Evolutionary conservation across 2,113 vertebrate species (phyloP).

Genomic region (Barnardius zonarius): DNA sequence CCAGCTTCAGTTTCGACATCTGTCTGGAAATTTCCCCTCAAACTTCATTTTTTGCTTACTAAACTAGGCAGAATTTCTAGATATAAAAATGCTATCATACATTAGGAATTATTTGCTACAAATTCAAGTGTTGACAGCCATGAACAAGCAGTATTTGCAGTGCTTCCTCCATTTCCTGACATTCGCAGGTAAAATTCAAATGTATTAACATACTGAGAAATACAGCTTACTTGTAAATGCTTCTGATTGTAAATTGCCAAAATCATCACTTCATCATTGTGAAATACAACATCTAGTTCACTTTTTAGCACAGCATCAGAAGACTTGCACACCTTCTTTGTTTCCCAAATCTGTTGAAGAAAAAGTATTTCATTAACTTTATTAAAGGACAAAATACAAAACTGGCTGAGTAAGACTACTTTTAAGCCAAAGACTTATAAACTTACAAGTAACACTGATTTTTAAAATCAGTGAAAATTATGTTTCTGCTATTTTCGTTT

Average conservation of each 20-base stretch:
- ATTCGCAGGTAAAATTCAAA: neutral
- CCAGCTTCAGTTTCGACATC: neutral
- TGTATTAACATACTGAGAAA: neutral
- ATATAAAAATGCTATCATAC: neutral
- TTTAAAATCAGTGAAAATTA: neutral
- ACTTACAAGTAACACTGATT: neutral
- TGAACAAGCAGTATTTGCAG: neutral
- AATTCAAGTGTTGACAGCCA: neutral
- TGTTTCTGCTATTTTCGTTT: neutral
- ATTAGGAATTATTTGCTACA: neutral
- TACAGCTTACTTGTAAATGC: slow-evolving; percentile 81
- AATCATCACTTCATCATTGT: slow-evolving; percentile 74
- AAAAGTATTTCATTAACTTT: neutral
- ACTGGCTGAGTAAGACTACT: neutral
- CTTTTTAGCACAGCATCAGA: slow-evolving; percentile 85
- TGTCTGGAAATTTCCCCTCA: neutral
- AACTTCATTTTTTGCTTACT: neutral
- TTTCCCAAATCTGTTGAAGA: slow-evolving; percentile 88
- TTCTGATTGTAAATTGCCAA: slow-evolving; percentile 86
- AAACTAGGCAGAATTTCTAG: neutral
- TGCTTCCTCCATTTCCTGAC: neutral
- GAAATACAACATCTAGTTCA: slow-evolving; percentile 87
- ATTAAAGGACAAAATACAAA: neutral
- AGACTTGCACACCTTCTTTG: slow-evolving; percentile 86
- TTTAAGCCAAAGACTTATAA: neutral